These are phyloP conservation scores for Pongo abelii DNA, from an alignment of 2,113 vertebrate genomes.

Conservation along the genomic window DNA sequence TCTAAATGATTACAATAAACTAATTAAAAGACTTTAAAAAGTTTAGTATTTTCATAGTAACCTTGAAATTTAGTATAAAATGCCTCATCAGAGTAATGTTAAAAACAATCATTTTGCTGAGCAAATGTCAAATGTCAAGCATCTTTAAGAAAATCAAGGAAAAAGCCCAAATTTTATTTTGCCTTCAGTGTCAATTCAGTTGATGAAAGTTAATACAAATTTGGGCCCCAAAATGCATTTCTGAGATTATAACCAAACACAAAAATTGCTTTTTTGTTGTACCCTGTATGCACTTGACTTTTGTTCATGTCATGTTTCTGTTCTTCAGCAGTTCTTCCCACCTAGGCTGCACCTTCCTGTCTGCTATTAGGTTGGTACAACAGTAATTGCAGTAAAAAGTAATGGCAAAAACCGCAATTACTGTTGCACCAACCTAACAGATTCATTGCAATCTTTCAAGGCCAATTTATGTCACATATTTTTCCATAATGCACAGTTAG, in stretches of 20 bases:
- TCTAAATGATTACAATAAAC: background rate
- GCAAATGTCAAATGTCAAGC: background rate
- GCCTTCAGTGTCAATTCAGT: background rate
- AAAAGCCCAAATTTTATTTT: background rate
- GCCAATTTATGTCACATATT: background rate
- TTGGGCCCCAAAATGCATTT: background rate
- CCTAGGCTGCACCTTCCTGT: background rate
- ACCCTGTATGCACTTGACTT: background rate
- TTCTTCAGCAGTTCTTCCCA: background rate
- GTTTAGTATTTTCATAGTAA: background rate
- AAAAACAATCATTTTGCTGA: conserved; percentile 4
- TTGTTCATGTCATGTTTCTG: background rate
- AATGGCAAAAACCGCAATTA: too few species aligned
- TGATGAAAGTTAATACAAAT: background rate
- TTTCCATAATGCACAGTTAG: background rate
- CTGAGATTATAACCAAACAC: background rate
- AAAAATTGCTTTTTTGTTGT: background rate
- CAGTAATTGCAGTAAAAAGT: too few species aligned
- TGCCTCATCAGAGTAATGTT: background rate
- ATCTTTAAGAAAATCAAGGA: background rate
- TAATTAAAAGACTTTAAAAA: background rate
- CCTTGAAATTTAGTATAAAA: background rate
- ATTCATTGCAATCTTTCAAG: background rate
- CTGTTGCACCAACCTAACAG: too few species aligned
- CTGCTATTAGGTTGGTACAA: background rate